These are phyloP conservation scores for Temnothorax unifasciatus DNA, from an alignment of 2,888 invertebrate species.

Conservation along the genomic window DNA sequence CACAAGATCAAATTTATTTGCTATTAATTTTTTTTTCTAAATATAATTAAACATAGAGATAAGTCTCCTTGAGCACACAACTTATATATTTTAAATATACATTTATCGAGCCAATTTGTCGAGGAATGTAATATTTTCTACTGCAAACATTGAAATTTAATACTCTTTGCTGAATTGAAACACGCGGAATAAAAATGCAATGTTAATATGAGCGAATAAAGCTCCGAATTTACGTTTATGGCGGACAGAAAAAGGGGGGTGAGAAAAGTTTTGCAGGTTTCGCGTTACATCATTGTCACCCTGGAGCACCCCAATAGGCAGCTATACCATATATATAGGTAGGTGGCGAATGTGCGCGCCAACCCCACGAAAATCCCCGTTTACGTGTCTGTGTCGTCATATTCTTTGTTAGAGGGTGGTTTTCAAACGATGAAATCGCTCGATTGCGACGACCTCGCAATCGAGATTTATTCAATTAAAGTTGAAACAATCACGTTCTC, in stretches of 20 bases:
- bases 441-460: conserved; percentile 55
- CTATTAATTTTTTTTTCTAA: background rate
- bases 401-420: conserved; percentile 67
- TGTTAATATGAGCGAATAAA: conserved; percentile 51
- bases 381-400: conserved; percentile 68
- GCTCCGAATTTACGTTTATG: conserved; percentile 38
- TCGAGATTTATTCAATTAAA: conserved; percentile 75
- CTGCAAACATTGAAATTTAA: conserved; percentile 16
- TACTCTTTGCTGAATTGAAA: conserved; percentile 21
- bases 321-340: conserved; percentile 69
- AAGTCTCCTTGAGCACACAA: background rate
- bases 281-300: conserved; percentile 82
- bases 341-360: conserved; percentile 66
- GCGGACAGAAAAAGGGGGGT: conserved; percentile 66
- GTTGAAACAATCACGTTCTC: background rate
- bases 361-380: conserved; percentile 67
- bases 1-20: background rate
- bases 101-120: background rate
- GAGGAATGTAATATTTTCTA: conserved; percentile 20
- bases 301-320: conserved; percentile 78
- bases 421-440: conserved; percentile 78
- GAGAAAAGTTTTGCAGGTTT: conserved; percentile 78
- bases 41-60: background rate
- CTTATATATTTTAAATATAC: background rate
- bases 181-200: conserved; percentile 32